Base-by-base conservation (phyloP, 2,113 vertebrate species). In the Catagonus wagneri region DNA sequence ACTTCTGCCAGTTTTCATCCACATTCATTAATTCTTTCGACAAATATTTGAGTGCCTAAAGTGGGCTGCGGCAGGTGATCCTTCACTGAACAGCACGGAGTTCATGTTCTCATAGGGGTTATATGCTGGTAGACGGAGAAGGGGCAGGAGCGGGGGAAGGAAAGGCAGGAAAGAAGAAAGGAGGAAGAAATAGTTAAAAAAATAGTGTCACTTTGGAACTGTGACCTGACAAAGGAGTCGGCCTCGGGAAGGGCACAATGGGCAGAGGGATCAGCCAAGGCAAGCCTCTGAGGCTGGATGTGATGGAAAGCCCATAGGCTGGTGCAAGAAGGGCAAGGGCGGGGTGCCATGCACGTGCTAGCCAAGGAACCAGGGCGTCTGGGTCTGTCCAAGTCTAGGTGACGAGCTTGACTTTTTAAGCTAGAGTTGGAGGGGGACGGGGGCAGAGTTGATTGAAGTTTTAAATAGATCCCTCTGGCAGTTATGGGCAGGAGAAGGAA, bases 11-110 rank as follows among this genome's bases (percentile, higher is more conserved):
- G 81, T 29, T 96, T 94, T 84, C 95, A 76, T 78, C 80, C 19
- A 15, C 54, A 89, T 87, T 68, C 84, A 89, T 96, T 95, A 72
- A 90, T 95, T 90, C 94, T 95, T 94, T 97, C 84, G 74, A 29
- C 84, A 96, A 89, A 54, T 78, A 83, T 93, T 84, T 52, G 81
- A 65, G 63, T 83, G 72, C 72, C 54, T 85, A 58, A 56, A 72
- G 69, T 78, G 93, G 78, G 23, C 83, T 44, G 52, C 23, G 52
- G 34, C 94, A 93, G 88, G 75, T 56, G 75, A 54, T 23, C 39
- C 76, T 94, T 91, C 61, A 63, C 76, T 78, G 78, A 84, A 61
- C 65, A 92, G 66, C 65, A 52, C 74, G 32, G 61, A 56, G 65
- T 63, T 79, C 56, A 12, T 54, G 52, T 85, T 92, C 88, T 96